Percentiles rank a stretch among this genome's conserved stretches.
Conservation (phyloP, 37 sponge, comb jelly and placozoan genomes). For the Mnemiopsis leidyi region DNA sequence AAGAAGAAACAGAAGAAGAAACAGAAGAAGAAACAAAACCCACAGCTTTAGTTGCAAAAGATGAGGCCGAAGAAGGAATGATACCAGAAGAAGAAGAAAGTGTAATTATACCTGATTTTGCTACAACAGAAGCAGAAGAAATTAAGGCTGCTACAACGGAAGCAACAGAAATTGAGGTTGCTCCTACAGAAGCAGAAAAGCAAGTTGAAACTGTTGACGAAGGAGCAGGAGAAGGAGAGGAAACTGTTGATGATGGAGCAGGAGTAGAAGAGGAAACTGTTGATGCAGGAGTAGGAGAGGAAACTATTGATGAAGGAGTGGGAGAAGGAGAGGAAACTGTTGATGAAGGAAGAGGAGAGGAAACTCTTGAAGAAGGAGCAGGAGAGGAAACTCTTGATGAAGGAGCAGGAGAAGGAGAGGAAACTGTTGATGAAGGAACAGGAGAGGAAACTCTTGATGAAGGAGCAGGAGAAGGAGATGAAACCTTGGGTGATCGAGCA, state of each 20-base stretch:
- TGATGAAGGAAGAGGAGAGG: no score
- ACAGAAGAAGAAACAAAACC: not conserved
- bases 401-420: not conserved
- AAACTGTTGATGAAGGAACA: not conserved
- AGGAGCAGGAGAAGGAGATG: not conserved
- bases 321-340: not conserved
- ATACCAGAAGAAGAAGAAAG: conserved; percentile 29
- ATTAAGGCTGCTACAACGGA: not conserved
- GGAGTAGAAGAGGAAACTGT: no score
- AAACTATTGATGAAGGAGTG: not conserved
- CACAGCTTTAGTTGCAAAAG: not conserved
- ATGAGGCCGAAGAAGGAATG: not conserved
- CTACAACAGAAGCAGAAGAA: not conserved
- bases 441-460: no score
- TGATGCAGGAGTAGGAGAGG: no score
- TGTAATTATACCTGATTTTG: not conserved
- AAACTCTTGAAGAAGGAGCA: not conserved
- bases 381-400: not conserved
- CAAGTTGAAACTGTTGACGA: not conserved
- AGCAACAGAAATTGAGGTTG: not conserved
- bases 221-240: not conserved
- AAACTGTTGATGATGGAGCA: not conserved
- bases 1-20: conserved; percentile 38
- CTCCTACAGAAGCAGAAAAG: not conserved
- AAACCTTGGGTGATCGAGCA: not conserved